Percentiles rank a stretch among this genome's conserved stretches.
These are phyloP conservation scores for Temnothorax ravouxi DNA, from an alignment of 2,888 invertebrate genomes.

Conservation along the genomic window DNA sequence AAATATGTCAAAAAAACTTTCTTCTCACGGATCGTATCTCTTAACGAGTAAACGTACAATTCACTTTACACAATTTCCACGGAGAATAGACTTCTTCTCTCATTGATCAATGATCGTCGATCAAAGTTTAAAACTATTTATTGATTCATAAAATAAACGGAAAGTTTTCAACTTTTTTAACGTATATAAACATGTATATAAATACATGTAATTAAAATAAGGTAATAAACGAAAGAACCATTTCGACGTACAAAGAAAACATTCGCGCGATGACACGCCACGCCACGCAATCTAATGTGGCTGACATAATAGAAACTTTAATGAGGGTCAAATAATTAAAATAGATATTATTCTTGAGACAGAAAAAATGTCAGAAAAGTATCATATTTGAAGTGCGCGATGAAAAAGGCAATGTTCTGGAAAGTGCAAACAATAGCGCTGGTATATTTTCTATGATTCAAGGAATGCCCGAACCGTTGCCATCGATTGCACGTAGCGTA, in stretches of 20 bases:
- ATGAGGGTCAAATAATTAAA: conserved; percentile 14
- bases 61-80: neutral
- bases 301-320: neutral
- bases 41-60: neutral
- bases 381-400: conserved; percentile 88
- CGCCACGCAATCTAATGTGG: neutral
- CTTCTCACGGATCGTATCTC: neutral
- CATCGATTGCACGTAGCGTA: conserved; percentile 85
- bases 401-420: conserved; percentile 87
- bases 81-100: neutral
- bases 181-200: neutral
- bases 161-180: no score
- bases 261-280: neutral
- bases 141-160: neutral
- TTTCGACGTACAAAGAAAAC: neutral
- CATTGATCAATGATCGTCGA: neutral
- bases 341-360: conserved; percentile 39
- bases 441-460: conserved; percentile 88
- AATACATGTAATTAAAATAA: neutral
- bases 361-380: conserved; percentile 86
- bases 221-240: neutral
- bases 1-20: neutral
- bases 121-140: neutral
- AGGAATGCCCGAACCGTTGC: conserved; percentile 86
- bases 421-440: conserved; percentile 89